These are phyloP conservation scores for Bombus difficillimus DNA, from an alignment of 1,140 invertebrate genomes.

Conservation along the genomic window DNA sequence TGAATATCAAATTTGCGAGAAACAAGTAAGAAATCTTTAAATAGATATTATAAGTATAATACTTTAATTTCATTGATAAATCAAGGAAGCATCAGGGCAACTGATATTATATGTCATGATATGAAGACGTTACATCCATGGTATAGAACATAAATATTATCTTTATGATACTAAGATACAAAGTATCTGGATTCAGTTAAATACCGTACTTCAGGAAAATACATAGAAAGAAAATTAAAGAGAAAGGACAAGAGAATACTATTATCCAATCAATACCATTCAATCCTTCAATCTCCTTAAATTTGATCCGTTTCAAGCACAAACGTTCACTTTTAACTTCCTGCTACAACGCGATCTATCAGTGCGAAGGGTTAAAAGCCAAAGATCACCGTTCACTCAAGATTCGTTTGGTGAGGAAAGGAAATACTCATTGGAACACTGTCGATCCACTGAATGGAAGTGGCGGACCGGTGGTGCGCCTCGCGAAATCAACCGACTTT, in stretches of 20 bases:
- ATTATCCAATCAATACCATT: neutral
- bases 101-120: too few species aligned
- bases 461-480: neutral
- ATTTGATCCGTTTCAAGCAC: neutral
- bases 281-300: neutral
- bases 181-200: too few species aligned
- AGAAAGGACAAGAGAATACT: neutral
- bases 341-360: too few species aligned
- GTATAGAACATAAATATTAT: too few species aligned
- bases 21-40: too few species aligned
- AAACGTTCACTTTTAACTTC: too few species aligned
- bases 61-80: too few species aligned
- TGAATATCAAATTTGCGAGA: too few species aligned
- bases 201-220: neutral
- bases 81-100: too few species aligned
- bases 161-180: too few species aligned
- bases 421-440: neutral
- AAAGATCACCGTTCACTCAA: neutral
- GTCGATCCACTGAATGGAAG: neutral
- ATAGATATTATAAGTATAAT: too few species aligned
- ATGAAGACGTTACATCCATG: too few species aligned
- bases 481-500: slow-evolving; percentile 25
- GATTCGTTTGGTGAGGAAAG: neutral
- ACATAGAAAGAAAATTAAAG: neutral
- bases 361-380: neutral